Evolutionary conservation across 2,888 invertebrate genomes (phyloP), one percentile per base, ranked within the genome.

Genomic region (Apamea sordens): DNA sequence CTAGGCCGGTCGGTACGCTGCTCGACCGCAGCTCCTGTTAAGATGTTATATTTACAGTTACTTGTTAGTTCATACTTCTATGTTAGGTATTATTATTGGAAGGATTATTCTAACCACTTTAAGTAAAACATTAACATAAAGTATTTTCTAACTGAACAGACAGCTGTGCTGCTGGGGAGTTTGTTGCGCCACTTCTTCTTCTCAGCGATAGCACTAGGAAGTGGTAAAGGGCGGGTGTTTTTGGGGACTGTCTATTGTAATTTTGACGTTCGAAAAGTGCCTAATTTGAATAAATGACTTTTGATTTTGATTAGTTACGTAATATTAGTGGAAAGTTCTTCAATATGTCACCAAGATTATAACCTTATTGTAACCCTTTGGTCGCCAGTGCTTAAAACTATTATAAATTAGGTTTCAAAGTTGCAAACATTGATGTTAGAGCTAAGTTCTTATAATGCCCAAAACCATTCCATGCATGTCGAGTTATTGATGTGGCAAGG

Each of bases 11-110:
- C 87, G 95, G 93, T 85, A 93, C 92, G 89, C 92, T 91, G 93
- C 95, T 94, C 87, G 92, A 90, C 86, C 93, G 94, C 89, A 92
- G 94, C 95, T 96, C 95, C 95, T 91, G 94, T 95, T 96, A 96
- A 93, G 90, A 95, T 90, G 86, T 89, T 90, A 93, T 90, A 89
- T 89, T 90, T 86, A 91, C 89, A 88, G 78, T 83, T 88, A 77
- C n/a, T 87, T 85, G 91, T 93, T 92, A 91, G 90, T 89, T 77
- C 50, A 69, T 73, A 65, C 15, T 67, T 41, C 69, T 47, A 77
- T 41, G 64, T 83, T 86, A 76, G 64, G 6, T 65, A 28, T 64
- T 80, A 78, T 68, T 50, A 32, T 24, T 53, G 5, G 32, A 61
- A 71, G 21, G n/a, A 47, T 67, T 61, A 10, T 63, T 65, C 7